Percentiles rank a stretch among this genome's conserved stretches.
phyloP scores from a whole-genome alignment of 2,888 invertebrate species.

The Gastrophysa polygoni region DNA sequence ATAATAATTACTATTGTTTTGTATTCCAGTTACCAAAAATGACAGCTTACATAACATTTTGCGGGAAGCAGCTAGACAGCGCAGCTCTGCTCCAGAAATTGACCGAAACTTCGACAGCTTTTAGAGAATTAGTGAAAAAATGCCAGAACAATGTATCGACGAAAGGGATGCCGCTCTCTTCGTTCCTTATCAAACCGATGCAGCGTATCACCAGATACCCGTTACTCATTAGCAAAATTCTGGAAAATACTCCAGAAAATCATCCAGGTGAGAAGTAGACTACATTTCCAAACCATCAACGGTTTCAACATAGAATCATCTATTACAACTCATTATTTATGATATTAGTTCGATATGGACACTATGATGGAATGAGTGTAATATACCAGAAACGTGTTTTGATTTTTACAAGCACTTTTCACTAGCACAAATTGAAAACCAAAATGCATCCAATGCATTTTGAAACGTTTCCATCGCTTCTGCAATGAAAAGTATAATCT shows the following conservation, averaged over 20 bases:
- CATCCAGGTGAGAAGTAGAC: conserved; percentile 51
- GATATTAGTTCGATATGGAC: too few species aligned
- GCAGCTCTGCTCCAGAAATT: conserved; percentile 70
- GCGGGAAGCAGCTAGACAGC: conserved; percentile 74
- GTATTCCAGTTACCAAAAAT: conserved; percentile 68
- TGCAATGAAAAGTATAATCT: too few species aligned
- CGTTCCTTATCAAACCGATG: conserved; percentile 81
- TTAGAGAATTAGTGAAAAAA: conserved; percentile 66
- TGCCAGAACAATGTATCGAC: conserved; percentile 70
- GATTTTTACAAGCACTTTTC: too few species aligned
- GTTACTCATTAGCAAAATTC: conserved; percentile 72
- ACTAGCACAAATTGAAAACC: too few species aligned
- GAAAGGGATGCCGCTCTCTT: conserved; percentile 74
- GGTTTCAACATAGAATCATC: too few species aligned
- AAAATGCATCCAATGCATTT: too few species aligned
- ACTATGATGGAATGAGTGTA: too few species aligned
- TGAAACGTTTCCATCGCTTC: too few species aligned
- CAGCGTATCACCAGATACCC: conserved; percentile 82
- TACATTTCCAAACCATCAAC: too few species aligned
- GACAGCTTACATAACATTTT: conserved; percentile 75
- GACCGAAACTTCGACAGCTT: conserved; percentile 66
- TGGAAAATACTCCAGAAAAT: conserved; percentile 54
- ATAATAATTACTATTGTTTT: not conserved
- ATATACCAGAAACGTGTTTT: too few species aligned
- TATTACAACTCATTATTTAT: too few species aligned